Base-by-base conservation (phyloP, 2,888 invertebrate species). In the Coelinius sp. region DNA sequence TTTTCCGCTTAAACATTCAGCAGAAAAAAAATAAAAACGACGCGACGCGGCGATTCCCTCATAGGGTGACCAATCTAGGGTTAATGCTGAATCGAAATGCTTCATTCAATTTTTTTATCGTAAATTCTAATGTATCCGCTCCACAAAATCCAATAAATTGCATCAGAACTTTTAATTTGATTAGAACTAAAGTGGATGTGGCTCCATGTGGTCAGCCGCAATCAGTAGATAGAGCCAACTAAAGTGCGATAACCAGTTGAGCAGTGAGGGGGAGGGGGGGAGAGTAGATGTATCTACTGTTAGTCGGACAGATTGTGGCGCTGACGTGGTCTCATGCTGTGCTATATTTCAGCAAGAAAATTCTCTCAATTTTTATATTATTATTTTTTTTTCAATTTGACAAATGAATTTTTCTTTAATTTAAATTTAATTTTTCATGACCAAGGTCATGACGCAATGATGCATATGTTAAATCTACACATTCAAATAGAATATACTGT, bases 161-260 rank as follows among this genome's bases (percentile, higher is more conserved):
- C 59, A 20, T 31, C 35, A 22, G 20, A 59, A 59, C 31, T 59
- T 59, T 59, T 59, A 59, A 59, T 59, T 59, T 59, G 59, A 59
- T 59, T 59, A 59, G 59, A 35, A 14, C 31, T 31, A 59, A 35
- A 59, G 59, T 59, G 59, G 59, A 59, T 59, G 59, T 35, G 59
- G 59, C 59, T 59, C 59, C 59, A 59, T 59, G 59, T 59, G 59
- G 59, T 59, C 35, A 59, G 59, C 59, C 59, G 59, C 59, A 59
- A 59, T 59, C 59, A 59, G 59, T 59, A 59, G 59, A 59, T 59
- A 59, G 59, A 59, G 59, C 59, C 59, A 59, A 59, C 59, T 59
- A 35, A 59, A 59, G 59, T 59, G 59, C 59, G 59, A 59, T 59
- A 59, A 59, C 59, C 59, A 22, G 59, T 59, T 49, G 20, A 17